A percentile compares a stretch with the other conserved stretches of the same genome.
phyloP scores from a whole-genome alignment of 1,140 invertebrate species.

The Carposina sasakii region DNA sequence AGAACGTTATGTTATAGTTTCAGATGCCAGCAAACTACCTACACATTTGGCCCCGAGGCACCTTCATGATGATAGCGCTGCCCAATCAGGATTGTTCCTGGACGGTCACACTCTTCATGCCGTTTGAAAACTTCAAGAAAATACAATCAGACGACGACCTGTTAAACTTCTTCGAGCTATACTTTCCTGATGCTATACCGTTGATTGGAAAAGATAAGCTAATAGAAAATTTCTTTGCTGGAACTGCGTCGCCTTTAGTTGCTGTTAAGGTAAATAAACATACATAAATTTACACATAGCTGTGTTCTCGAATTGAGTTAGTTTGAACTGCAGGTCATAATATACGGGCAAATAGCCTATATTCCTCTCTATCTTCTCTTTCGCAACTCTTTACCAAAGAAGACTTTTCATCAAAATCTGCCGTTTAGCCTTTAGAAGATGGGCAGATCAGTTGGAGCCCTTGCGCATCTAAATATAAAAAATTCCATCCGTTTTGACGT shows the following conservation, averaged over 20 bases:
- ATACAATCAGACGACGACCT: conserved; percentile 80
- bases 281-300: too few relatives aligned
- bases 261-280: conserved; percentile 84
- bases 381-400: too few relatives aligned
- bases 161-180: conserved; percentile 84
- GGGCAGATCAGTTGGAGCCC: too few relatives aligned
- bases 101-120: conserved; percentile 98
- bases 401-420: too few relatives aligned
- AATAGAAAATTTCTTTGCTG: conserved; percentile 82
- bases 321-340: too few relatives aligned
- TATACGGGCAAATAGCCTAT: too few relatives aligned
- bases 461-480: too few relatives aligned
- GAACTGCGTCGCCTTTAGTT: conserved; percentile 82
- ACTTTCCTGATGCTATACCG: conserved; percentile 90
- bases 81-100: conserved; percentile 95
- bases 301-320: too few relatives aligned
- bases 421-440: too few relatives aligned
- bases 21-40: conserved; percentile 91
- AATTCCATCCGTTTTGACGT: too few relatives aligned
- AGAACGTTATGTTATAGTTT: too few relatives aligned
- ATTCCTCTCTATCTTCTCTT: too few relatives aligned
- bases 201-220: conserved; percentile 88
- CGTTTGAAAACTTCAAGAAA: conserved; percentile 84
- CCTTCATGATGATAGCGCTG: conserved; percentile 98
- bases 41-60: conserved; percentile 97